Evolutionary conservation across 2,113 vertebrate species (phyloP).

Genomic region (Rissa tridactyla): DNA sequence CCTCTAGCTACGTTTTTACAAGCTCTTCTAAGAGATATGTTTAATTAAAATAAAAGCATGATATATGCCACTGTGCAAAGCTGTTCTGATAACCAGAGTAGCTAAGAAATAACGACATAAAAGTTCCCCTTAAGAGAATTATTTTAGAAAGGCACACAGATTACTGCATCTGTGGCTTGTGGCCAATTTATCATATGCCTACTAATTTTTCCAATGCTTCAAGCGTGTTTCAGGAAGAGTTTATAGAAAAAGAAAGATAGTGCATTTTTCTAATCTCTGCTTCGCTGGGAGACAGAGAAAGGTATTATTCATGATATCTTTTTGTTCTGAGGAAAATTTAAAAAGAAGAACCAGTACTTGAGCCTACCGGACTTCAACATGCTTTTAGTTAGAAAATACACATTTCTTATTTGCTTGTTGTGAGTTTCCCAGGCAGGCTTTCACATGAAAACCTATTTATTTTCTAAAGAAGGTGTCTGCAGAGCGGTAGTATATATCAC

Average conservation of each 20-base stretch:
- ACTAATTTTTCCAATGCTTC: not conserved
- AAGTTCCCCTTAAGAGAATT: conserved; percentile 69
- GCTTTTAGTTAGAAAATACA: not conserved
- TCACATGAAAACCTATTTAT: not conserved
- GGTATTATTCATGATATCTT: not conserved
- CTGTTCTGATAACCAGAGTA: conserved; percentile 36
- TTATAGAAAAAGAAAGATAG: not conserved
- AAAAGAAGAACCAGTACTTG: not conserved
- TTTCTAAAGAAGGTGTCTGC: not conserved
- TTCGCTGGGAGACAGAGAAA: not conserved
- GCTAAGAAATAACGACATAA: conserved; percentile 32
- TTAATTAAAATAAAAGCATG: conserved; percentile 80
- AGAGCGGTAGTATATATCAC: not conserved
- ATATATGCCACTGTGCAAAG: conserved; percentile 56
- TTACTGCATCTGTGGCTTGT: not conserved
- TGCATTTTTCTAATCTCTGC: not conserved
- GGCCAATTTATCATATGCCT: conserved; percentile 4
- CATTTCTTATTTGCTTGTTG: not conserved
- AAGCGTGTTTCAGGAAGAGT: not conserved
- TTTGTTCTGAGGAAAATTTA: not conserved
- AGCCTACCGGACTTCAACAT: not conserved
- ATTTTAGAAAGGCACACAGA: conserved; percentile 66
- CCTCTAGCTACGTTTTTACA: conserved; percentile 68
- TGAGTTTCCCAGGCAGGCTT: not conserved
- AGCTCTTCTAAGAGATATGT: conserved; percentile 57